phyloP scores from a whole-genome alignment of 2,797 vertebrate genomes.

The Rhynchonycteris naso region DNA sequence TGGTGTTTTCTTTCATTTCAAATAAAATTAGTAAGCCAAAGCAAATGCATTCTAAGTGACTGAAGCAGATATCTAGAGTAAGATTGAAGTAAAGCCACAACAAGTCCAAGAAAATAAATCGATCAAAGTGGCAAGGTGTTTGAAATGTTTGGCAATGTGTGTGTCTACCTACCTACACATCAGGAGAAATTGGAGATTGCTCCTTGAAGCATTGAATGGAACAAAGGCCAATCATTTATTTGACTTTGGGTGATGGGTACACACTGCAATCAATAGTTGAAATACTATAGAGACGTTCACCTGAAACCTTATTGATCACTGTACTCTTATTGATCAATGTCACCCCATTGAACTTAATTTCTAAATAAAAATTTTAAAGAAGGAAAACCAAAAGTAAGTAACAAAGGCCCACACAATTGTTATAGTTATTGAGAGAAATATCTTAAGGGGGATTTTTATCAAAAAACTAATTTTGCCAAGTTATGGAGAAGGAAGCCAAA shows the following conservation, averaged over 20 bases:
- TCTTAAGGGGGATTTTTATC: background rate
- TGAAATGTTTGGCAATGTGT: background rate
- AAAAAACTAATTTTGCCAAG: background rate
- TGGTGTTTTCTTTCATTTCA: slow-evolving; percentile 75
- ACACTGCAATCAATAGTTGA: no score
- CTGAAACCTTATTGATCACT: no score
- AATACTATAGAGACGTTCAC: no score
- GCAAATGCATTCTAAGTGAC: slow-evolving; percentile 76
- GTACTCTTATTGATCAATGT: no score
- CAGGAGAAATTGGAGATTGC: background rate
- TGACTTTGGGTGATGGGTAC: no score
- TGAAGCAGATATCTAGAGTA: slow-evolving; percentile 72
- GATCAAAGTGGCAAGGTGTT: background rate
- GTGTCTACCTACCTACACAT: background rate
- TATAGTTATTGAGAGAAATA: background rate
- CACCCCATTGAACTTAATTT: no score
- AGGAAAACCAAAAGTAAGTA: background rate
- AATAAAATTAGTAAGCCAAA: slow-evolving; percentile 81
- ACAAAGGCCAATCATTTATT: background rate
- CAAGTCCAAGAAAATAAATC: slow-evolving; percentile 17
- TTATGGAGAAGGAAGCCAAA: background rate
- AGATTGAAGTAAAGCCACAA: slow-evolving; percentile 73
- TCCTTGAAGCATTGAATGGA: background rate
- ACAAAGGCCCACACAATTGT: background rate
- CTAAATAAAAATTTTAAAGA: no score